phyloP scores from a whole-genome alignment of 2,113 vertebrate genomes.

The Festucalex cinctus region DNA sequence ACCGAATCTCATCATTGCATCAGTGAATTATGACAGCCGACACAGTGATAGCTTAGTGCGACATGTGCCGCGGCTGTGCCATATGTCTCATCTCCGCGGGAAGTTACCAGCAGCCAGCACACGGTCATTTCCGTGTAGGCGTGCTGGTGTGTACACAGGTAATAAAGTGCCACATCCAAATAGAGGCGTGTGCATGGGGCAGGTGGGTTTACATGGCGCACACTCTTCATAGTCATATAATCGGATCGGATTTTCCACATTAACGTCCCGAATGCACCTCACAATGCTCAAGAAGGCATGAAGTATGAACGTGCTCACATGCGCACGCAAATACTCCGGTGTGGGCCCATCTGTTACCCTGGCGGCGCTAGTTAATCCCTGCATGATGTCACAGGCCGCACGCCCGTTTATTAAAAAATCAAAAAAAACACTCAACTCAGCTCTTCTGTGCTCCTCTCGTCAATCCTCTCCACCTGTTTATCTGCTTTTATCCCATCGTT shows the following conservation, averaged over 20 bases:
- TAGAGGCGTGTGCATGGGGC: background rate
- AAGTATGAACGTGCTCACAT: slow-evolving; percentile 51
- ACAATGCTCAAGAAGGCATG: slow-evolving; percentile 50
- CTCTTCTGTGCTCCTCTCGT: slow-evolving; percentile 34
- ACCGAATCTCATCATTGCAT: slow-evolving; percentile 4
- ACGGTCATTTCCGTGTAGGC: slow-evolving; percentile 33
- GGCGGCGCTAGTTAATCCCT: slow-evolving; percentile 60
- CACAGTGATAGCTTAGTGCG: slow-evolving; percentile 16
- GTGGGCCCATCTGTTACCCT: slow-evolving; percentile 69
- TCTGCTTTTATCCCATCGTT: slow-evolving; percentile 18
- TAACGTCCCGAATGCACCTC: slow-evolving; percentile 24
- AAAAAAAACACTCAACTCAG: slow-evolving; percentile 48
- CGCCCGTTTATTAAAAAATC: slow-evolving; percentile 21
- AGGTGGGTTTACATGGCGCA: slow-evolving; percentile 15
- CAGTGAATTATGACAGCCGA: slow-evolving; percentile 2
- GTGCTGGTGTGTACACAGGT: slow-evolving; percentile 22
- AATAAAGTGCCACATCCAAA: slow-evolving; percentile 11
- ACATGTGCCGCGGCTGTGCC: slow-evolving; percentile 43
- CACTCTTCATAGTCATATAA: slow-evolving; percentile 2
- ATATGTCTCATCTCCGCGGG: slow-evolving; percentile 54
- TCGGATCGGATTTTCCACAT: slow-evolving; percentile 29
- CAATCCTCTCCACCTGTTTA: slow-evolving; percentile 23
- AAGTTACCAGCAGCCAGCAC: slow-evolving; percentile 22
- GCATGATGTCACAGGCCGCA: slow-evolving; percentile 57
- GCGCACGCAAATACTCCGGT: slow-evolving; percentile 45